These are phyloP conservation scores for Saccostrea echinata DNA, from an alignment of 1,140 invertebrate genomes.

Conservation along the genomic window DNA sequence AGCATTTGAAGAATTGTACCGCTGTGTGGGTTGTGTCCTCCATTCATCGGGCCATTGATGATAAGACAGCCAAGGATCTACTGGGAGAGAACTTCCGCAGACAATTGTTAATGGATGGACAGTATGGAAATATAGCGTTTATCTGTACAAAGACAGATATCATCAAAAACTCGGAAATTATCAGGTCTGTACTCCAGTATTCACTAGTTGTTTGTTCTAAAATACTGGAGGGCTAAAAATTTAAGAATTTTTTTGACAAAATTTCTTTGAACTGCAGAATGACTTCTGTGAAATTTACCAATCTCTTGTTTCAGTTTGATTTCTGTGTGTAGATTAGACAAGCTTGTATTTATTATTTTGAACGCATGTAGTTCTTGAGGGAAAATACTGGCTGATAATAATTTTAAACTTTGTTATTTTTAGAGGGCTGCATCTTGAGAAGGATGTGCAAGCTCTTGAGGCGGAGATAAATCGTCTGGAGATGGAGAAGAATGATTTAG, in stretches of 20 bases:
- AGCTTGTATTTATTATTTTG: background rate
- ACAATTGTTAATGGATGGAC: constrained; percentile 71
- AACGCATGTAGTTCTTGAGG: background rate
- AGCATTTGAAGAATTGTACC: constrained; percentile 70
- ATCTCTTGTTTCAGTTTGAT: too few relatives aligned
- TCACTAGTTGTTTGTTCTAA: background rate
- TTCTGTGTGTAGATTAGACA: too few relatives aligned
- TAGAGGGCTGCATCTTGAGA: background rate
- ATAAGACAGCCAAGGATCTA: constrained; percentile 68
- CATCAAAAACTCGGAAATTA: constrained; percentile 65
- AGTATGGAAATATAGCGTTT: constrained; percentile 69
- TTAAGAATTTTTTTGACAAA: too few relatives aligned
- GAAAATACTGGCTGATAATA: background rate
- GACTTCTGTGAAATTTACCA: too few relatives aligned
- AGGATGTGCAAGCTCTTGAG: constrained; percentile 45
- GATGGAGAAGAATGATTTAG: constrained; percentile 51
- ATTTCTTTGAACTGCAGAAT: too few relatives aligned
- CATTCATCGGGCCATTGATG: constrained; percentile 68
- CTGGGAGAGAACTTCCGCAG: constrained; percentile 69
- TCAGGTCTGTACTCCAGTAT: constrained; percentile 56
- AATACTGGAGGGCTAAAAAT: too few relatives aligned
- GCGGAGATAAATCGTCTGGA: constrained; percentile 48
- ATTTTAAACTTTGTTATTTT: background rate
- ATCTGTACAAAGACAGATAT: constrained; percentile 71
- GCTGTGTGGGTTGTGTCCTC: constrained; percentile 66